These are phyloP conservation scores for Zapus hudsonius DNA, from an alignment of 2,113 vertebrate species.

Conservation along the genomic window DNA sequence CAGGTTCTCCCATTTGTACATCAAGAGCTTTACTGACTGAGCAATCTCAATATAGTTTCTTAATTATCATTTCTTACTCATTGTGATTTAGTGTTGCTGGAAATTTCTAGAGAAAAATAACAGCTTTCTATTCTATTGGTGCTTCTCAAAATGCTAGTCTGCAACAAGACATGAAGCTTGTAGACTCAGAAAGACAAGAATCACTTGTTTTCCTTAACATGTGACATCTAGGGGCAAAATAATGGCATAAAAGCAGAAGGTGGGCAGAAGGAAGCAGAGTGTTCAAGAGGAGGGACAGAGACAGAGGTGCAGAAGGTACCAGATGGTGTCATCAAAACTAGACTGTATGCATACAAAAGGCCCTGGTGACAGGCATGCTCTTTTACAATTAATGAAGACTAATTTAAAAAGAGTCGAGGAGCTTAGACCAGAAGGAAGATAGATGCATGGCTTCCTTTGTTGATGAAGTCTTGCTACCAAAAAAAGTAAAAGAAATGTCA, in stretches of 20 bases:
- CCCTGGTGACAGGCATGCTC: neutral
- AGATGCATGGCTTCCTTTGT: neutral
- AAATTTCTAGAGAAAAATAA: constrained; percentile 29
- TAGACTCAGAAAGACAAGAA: neutral
- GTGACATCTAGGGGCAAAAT: neutral
- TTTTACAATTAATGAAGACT: neutral
- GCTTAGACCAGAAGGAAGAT: neutral
- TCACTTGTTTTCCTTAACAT: neutral
- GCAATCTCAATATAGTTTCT: neutral
- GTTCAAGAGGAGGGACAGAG: no score
- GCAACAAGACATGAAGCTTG: neutral
- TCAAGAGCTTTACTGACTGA: no score
- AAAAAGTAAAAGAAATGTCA: neutral
- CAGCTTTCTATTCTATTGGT: neutral
- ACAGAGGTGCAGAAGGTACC: no score
- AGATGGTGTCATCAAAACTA: no score
- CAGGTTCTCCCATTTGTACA: no score
- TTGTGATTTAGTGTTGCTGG: neutral
- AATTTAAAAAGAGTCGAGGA: neutral
- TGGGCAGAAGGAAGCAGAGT: neutral
- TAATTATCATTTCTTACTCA: neutral
- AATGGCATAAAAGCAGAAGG: neutral
- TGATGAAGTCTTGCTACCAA: neutral
- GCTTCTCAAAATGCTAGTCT: neutral
- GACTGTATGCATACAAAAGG: neutral